A percentile compares a stretch with the other conserved stretches of the same genome.
phyloP scores from a whole-genome alignment of 2,797 vertebrate genomes.

The Coracias cyanogaster region DNA sequence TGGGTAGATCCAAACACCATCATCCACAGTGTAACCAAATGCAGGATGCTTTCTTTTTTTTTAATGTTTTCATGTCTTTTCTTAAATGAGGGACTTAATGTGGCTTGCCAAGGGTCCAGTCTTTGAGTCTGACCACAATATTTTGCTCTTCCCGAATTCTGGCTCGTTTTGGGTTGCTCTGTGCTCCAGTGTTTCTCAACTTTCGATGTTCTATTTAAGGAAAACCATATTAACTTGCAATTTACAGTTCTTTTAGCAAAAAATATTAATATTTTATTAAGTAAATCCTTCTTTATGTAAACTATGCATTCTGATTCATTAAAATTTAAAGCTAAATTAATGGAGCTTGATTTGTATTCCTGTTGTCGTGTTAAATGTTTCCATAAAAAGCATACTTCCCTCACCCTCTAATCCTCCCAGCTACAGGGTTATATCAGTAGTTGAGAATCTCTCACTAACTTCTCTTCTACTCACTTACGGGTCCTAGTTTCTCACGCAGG shows the following conservation, averaged over 20 bases:
- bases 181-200: neutral
- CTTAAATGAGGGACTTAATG: neutral
- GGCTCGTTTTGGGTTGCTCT: neutral
- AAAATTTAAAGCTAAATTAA: slow-evolving; percentile 54
- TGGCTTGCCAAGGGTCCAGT: neutral
- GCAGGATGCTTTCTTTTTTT: neutral
- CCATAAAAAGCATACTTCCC: neutral
- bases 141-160: neutral
- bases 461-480: neutral
- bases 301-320: slow-evolving; percentile 33
- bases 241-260: slow-evolving; percentile 23
- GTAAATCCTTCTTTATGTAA: slow-evolving; percentile 47
- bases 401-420: neutral
- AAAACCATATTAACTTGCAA: neutral
- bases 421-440: neutral
- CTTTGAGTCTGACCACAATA: neutral
- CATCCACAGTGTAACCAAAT: accelerated
- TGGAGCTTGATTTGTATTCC: slow-evolving; percentile 32
- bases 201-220: neutral
- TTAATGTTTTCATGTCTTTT: neutral
- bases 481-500: neutral
- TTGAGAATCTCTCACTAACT: neutral
- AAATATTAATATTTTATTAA: slow-evolving; percentile 54
- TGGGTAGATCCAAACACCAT: too few relatives aligned
- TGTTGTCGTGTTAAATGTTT: slow-evolving; percentile 13